These are phyloP conservation scores for Menura novaehollandiae DNA, from an alignment of 2,113 vertebrate genomes.

Conservation along the genomic window DNA sequence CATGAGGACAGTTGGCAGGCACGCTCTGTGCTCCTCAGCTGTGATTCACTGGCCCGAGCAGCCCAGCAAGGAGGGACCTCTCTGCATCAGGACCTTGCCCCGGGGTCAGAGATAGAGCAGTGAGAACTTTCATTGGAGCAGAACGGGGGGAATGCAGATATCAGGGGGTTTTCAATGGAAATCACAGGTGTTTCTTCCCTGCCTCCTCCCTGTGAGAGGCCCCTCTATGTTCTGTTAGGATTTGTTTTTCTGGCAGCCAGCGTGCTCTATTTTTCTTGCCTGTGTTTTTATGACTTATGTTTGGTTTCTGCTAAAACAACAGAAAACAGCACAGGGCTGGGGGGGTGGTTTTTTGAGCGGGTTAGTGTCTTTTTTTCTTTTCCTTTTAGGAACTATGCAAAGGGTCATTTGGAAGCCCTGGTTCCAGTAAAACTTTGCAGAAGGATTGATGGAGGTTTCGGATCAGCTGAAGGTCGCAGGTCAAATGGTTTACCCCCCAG, in stretches of 20 bases:
- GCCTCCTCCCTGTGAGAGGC: slow-evolving; percentile 69
- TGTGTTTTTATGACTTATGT: slow-evolving; percentile 61
- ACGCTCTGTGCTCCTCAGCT: slow-evolving; percentile 47
- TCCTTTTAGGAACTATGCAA: slow-evolving; percentile 35
- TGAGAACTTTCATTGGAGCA: slow-evolving; percentile 14
- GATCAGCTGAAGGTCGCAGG: slow-evolving; percentile 30
- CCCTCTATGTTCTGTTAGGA: slow-evolving; percentile 54
- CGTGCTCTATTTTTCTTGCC: slow-evolving; percentile 49
- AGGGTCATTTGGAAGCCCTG: slow-evolving; percentile 40
- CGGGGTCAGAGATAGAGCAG: slow-evolving; percentile 29
- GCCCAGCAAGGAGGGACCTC: slow-evolving; percentile 36
- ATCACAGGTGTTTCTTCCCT: slow-evolving; percentile 75
- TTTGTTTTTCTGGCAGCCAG: slow-evolving; percentile 49
- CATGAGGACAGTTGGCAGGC: slow-evolving; percentile 54
- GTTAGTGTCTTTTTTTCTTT: neutral
- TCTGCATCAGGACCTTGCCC: slow-evolving; percentile 4
- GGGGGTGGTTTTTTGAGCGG: neutral
- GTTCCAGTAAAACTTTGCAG: slow-evolving; percentile 27
- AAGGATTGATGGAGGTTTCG: slow-evolving; percentile 48
- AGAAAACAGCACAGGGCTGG: slow-evolving; percentile 38
- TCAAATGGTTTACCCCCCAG: slow-evolving; percentile 46
- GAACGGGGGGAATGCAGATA: slow-evolving; percentile 15
- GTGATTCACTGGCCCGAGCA: slow-evolving; percentile 58
- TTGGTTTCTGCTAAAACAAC: slow-evolving; percentile 67
- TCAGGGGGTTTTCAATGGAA: slow-evolving; percentile 70